Conservation (phyloP, 2,797 vertebrate genomes). For the Darevskia mixta region DNA sequence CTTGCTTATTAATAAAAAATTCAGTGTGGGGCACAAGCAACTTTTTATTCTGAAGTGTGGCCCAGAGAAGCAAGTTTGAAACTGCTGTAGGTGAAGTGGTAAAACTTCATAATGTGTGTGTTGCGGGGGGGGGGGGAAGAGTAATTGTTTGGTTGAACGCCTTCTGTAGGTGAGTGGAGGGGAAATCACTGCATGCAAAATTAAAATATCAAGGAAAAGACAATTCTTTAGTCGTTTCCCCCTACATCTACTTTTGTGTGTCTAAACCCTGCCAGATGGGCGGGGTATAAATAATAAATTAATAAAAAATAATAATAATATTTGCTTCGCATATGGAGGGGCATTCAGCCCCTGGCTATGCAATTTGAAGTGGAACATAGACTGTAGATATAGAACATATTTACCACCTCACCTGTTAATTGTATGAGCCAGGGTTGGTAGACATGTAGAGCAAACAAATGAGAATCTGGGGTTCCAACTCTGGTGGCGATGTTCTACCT, state of each 20-base stretch:
- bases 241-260: not conserved
- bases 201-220: not conserved
- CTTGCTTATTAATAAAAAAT: too few species aligned
- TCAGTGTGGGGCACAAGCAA: too few species aligned
- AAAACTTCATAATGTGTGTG: not conserved
- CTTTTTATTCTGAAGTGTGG: too few species aligned
- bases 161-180: not conserved
- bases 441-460: not conserved
- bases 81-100: not conserved
- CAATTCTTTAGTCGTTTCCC: too few species aligned
- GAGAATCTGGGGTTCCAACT: not conserved
- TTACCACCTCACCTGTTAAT: not conserved
- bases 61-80: too few species aligned
- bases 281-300: too few species aligned
- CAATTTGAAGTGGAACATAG: not conserved
- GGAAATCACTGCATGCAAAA: not conserved
- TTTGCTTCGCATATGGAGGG: not conserved
- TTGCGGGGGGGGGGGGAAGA: too few species aligned
- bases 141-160: not conserved
- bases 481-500: too few species aligned
- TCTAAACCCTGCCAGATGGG: too few species aligned
- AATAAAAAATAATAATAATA: not conserved
- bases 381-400: not conserved
- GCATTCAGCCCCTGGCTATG: not conserved
- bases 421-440: not conserved